Conservation (phyloP, 2,797 vertebrate species). For the Bufotes viridis region DNA sequence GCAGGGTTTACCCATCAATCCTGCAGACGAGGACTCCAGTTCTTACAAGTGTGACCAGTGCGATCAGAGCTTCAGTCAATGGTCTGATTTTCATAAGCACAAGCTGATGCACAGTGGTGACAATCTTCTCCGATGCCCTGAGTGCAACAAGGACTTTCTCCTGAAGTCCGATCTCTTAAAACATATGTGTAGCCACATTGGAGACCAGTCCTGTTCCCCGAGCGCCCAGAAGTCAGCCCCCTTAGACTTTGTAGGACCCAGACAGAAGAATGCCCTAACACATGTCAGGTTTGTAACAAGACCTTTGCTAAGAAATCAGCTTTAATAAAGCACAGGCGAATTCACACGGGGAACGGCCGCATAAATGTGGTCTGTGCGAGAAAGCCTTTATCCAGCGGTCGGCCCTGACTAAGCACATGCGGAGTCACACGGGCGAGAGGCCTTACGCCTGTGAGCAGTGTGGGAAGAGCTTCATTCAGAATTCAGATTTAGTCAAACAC, state of each 20-base stretch:
- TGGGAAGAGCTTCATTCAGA: slow-evolving; percentile 21
- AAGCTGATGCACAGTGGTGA: background rate
- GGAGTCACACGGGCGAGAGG: slow-evolving; percentile 18
- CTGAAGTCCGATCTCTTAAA: background rate
- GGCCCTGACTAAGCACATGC: slow-evolving; percentile 50
- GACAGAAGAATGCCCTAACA: slow-evolving; percentile 74
- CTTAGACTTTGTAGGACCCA: slow-evolving; percentile 73
- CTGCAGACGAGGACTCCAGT: background rate
- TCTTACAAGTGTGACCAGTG: background rate
- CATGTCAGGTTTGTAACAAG: slow-evolving; percentile 76
- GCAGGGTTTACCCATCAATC: background rate
- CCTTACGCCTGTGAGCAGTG: slow-evolving; percentile 26
- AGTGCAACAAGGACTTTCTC: slow-evolving; percentile 27
- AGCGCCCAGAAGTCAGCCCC: slow-evolving; percentile 40
- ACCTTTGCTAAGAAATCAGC: slow-evolving; percentile 70
- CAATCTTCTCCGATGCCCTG: slow-evolving; percentile 9
- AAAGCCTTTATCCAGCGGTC: slow-evolving; percentile 46
- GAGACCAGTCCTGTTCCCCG: slow-evolving; percentile 24
- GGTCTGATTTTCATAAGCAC: background rate
- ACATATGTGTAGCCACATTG: background rate
- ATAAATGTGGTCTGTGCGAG: slow-evolving; percentile 41
- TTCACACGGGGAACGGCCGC: slow-evolving; percentile 33
- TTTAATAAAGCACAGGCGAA: slow-evolving; percentile 40
- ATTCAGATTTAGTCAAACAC: slow-evolving; percentile 27
- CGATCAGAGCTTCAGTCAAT: background rate